phyloP scores from a whole-genome alignment of 1,140 invertebrate genomes.

The Drosophila saltans region DNA sequence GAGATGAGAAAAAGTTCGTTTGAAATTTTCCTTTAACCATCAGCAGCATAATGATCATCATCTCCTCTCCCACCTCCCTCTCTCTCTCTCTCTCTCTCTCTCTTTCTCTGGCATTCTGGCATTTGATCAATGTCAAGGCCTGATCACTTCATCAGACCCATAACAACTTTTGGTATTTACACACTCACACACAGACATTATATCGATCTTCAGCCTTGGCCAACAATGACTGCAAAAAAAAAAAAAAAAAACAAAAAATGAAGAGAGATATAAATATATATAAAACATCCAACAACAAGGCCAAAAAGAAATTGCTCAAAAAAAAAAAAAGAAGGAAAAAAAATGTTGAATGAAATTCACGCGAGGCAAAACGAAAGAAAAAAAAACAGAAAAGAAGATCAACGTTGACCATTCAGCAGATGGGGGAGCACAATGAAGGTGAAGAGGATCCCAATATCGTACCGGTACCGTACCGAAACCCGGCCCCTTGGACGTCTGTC shows the following conservation, averaged over 20 bases:
- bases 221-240: slow-evolving; percentile 49
- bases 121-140: slow-evolving; percentile 76
- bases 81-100: slow-evolving; percentile 17
- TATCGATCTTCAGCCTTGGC: slow-evolving; percentile 39
- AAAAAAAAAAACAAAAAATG: slow-evolving; percentile 17
- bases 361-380: slow-evolving; percentile 41
- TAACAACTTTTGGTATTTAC: slow-evolving; percentile 37
- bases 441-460: slow-evolving; percentile 45
- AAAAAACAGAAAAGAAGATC: slow-evolving; percentile 33
- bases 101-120: slow-evolving; percentile 30
- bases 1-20: neutral
- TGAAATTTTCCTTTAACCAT: neutral
- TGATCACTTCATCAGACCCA: slow-evolving; percentile 70
- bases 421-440: slow-evolving; percentile 28
- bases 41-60: slow-evolving; percentile 8
- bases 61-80: neutral
- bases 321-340: slow-evolving; percentile 21
- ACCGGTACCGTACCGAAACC: slow-evolving; percentile 12
- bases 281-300: slow-evolving; percentile 32
- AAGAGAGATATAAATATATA: slow-evolving; percentile 6
- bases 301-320: slow-evolving; percentile 72
- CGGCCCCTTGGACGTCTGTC: slow-evolving; percentile 41
- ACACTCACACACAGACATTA: slow-evolving; percentile 8
- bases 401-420: slow-evolving; percentile 49
- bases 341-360: slow-evolving; percentile 77